These are phyloP conservation scores for Hycleus cichorii DNA, from an alignment of 1,140 invertebrate genomes.

Conservation along the genomic window DNA sequence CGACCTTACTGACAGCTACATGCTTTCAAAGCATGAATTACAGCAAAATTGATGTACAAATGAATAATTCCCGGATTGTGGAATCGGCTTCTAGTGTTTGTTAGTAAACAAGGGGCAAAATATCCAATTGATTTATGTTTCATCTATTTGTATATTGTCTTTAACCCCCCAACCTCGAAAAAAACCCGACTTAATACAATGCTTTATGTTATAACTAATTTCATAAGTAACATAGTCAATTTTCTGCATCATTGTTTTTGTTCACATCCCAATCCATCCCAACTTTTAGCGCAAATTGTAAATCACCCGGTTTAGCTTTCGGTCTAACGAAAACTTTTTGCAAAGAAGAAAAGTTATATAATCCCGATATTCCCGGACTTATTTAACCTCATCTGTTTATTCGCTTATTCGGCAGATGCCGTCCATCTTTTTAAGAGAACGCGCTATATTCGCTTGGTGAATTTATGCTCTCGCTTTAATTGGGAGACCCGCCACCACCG, in stretches of 20 bases:
- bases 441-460: slow-evolving; percentile 16
- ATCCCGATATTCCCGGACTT: slow-evolving; percentile 26
- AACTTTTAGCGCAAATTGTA: slow-evolving; percentile 16
- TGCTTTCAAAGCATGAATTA: too few species aligned
- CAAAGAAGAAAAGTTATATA: slow-evolving; percentile 17
- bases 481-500: slow-evolving; percentile 12
- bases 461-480: slow-evolving; percentile 34
- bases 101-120: too few species aligned
- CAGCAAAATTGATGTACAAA: too few species aligned
- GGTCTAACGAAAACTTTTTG: slow-evolving; percentile 20
- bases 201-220: slow-evolving; percentile 14
- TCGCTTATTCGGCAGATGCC: slow-evolving; percentile 28
- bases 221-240: slow-evolving; percentile 21
- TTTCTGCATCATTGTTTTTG: slow-evolving; percentile 34
- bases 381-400: slow-evolving; percentile 31
- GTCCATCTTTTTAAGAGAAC: slow-evolving; percentile 20
- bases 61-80: too few species aligned
- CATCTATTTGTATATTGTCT: too few species aligned
- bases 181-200: too few species aligned
- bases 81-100: too few species aligned
- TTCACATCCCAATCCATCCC: slow-evolving; percentile 21
- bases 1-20: too few species aligned
- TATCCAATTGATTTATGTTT: too few species aligned
- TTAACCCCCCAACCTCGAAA: too few species aligned
- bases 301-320: slow-evolving; percentile 14